Evolutionary conservation across 2,888 invertebrate species (phyloP).

Genomic region (Drosophila engyochracea): DNA sequence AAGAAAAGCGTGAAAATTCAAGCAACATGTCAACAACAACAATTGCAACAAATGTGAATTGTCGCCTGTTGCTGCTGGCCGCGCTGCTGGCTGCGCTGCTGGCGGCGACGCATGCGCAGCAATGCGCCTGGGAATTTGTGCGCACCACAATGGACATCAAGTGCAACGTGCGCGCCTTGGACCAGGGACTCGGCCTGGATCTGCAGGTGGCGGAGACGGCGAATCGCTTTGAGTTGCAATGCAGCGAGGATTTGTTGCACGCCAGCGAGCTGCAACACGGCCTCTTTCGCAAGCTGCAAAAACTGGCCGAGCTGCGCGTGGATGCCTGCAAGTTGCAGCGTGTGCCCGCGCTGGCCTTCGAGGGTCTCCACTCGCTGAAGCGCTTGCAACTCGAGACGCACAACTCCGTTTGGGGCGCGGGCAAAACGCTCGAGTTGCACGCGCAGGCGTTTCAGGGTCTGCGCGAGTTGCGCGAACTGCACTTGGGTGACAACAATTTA

Average conservation of each 20-base stretch:
- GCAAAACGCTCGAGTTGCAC: constrained; percentile 91
- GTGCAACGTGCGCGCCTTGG: constrained; percentile 84
- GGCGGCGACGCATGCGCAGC: constrained; percentile 82
- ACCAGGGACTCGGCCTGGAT: constrained; percentile 72
- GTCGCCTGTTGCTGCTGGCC: constrained; percentile 64
- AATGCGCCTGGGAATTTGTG: constrained; percentile 85
- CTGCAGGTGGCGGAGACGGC: constrained; percentile 89
- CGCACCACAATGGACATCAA: constrained; percentile 85
- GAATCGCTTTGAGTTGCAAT: constrained; percentile 90
- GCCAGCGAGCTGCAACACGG: constrained; percentile 91
- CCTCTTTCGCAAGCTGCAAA: constrained; percentile 90
- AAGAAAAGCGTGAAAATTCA: constrained; percentile 13
- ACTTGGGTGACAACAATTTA: constrained; percentile 94
- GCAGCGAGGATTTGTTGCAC: constrained; percentile 91
- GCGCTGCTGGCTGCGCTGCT: constrained; percentile 32
- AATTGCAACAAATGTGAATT: constrained; percentile 28
- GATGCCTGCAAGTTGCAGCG: constrained; percentile 92
- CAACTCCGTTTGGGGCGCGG: constrained; percentile 92
- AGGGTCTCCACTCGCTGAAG: constrained; percentile 92
- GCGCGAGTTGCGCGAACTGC: constrained; percentile 91
- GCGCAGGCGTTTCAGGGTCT: constrained; percentile 91
- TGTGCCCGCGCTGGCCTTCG: constrained; percentile 91
- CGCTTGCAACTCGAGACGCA: constrained; percentile 92
- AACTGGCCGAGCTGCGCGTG: constrained; percentile 91
- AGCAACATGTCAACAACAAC: constrained; percentile 44